Evolutionary conservation across 2,888 invertebrate genomes (phyloP).

Genomic region (Seladonia tumulorum): DNA sequence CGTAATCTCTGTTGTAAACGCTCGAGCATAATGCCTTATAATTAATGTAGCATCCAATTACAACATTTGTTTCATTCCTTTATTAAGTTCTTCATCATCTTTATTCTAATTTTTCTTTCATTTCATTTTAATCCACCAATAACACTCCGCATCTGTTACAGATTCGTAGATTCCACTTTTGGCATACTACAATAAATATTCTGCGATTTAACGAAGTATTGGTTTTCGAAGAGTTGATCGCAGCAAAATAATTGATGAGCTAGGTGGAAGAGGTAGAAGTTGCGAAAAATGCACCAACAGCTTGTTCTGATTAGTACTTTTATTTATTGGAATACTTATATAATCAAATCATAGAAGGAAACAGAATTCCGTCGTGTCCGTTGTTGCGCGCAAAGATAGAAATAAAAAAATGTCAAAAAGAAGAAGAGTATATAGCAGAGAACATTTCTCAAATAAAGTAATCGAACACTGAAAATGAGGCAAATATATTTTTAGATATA

Average conservation of each 20-base stretch:
- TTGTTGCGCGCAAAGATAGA: neutral
- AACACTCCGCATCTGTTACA: constrained; percentile 66
- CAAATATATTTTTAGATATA: constrained; percentile 70
- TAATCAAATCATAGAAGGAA: neutral
- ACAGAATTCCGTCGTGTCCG: neutral
- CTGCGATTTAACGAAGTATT: constrained; percentile 53
- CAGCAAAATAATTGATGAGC: constrained; percentile 66
- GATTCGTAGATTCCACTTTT: constrained; percentile 71
- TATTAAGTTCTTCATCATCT: constrained; percentile 61
- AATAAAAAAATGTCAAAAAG: neutral
- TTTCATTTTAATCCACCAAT: constrained; percentile 45
- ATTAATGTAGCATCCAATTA: constrained; percentile 42
- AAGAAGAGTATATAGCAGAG: constrained; percentile 6
- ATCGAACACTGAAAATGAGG: constrained; percentile 63
- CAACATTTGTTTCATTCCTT: constrained; percentile 42
- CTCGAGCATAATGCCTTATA: constrained; percentile 35
- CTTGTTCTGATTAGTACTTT: constrained; percentile 4
- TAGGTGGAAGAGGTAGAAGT: constrained; percentile 69
- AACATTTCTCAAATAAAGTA: constrained; percentile 56
- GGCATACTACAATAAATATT: constrained; percentile 73
- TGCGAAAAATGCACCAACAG: constrained; percentile 16
- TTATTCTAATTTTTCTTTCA: constrained; percentile 49
- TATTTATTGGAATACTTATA: constrained; percentile 7
- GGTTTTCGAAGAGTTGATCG: constrained; percentile 30
- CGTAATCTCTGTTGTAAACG: constrained; percentile 45